Evolutionary conservation across 2,888 invertebrate species (phyloP), one percentile per base, ranked within the genome.

Genomic region (Odontothrips loti): DNA sequence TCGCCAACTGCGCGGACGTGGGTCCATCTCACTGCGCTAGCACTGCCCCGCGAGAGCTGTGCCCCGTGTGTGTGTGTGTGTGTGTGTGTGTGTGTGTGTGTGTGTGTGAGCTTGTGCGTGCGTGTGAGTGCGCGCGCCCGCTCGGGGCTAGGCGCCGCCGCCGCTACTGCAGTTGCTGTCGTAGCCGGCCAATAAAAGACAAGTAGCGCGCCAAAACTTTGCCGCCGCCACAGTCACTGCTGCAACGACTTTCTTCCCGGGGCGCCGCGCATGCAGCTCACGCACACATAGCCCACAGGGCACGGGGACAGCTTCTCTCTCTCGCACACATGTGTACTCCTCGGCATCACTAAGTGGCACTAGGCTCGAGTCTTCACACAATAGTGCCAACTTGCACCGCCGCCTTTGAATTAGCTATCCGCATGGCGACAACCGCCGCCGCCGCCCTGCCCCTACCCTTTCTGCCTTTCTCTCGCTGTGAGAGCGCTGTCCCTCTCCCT

Each of bases 361-460:
- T 75, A 75, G 68, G 68, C 68, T 11, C 68, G 68, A 75, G 68
- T 75, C 68, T 75, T 75, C 68, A 75, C 2, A 75, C 68, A 75
- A 75, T 75, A 75, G 68, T 75, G 68, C 68, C 68, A 75, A 75
- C 68, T 75, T 75, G 68, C 68, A 27, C 68, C 6, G 68, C 68
- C 68, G 68, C 68, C 68, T 75, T 75, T 75, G 68, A 75, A 75
- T 75, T 75, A 75, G 68, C 68, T 75, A 75, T 75, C 68, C 68
- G 27, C 8, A 2, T 6, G 68, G 68, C 20, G 58, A 20, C 58
- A 20, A 15, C 58, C 58, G 58, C 58, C 58, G 58, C 20, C 34
- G 34, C 34, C 34, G 34, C 68, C 68, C 68, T 9, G 68, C 27
- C 68, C 68, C 68, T 23, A 6, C 23, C 27, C 51, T 51, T 20